These are phyloP conservation scores for Cololabis saira DNA, from an alignment of 2,113 vertebrate species.

Conservation along the genomic window DNA sequence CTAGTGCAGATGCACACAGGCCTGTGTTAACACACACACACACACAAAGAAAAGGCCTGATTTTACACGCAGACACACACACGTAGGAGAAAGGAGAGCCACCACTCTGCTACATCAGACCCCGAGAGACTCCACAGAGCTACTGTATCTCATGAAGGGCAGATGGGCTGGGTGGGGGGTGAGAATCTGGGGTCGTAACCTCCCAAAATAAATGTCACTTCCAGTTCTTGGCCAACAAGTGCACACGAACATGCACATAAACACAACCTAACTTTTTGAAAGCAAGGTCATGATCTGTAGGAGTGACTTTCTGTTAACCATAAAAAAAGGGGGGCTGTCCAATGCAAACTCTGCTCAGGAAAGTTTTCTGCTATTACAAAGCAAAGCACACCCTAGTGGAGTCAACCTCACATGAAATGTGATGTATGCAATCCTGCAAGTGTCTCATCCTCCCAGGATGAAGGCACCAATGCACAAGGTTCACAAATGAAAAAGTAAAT, in stretches of 20 bases:
- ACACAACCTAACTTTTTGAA: constrained; percentile 54
- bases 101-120: constrained; percentile 50
- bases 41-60: constrained; percentile 48
- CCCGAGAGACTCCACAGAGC: constrained; percentile 59
- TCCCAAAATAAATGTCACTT: constrained; percentile 72
- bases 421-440: no score
- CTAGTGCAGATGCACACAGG: constrained; percentile 50
- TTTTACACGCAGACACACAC: constrained; percentile 61
- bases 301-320: constrained; percentile 8
- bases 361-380: no score
- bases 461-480: no score
- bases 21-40: constrained; percentile 9
- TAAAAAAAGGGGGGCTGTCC: no score
- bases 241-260: constrained; percentile 15
- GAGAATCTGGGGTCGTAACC: constrained; percentile 55
- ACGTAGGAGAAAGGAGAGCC: constrained; percentile 48
- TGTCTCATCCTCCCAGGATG: no score
- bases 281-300: constrained; percentile 68
- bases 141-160: constrained; percentile 61
- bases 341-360: no score
- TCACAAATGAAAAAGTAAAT: no score
- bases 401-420: no score
- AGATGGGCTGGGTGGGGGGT: constrained; percentile 60
- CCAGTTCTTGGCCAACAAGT: constrained; percentile 43
- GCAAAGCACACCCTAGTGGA: no score